Conservation (phyloP, 64 coral and sea anemone genomes). For the Montipora capricornis region DNA sequence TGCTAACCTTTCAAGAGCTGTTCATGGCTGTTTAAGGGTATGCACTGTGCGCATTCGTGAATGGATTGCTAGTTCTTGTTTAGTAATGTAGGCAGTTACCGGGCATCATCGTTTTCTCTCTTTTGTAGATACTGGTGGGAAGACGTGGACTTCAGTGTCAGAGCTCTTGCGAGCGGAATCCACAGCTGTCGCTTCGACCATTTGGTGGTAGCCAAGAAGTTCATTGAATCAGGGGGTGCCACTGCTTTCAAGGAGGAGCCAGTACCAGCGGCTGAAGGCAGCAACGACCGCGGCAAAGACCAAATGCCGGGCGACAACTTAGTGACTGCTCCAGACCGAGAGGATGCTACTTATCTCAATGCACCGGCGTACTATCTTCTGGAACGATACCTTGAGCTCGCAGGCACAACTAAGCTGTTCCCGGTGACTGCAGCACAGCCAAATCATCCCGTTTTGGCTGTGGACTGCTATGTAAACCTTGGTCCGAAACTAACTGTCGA, state of each 20-base stretch:
- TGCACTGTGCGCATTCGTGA: too few relatives aligned
- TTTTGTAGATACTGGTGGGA: conserved; percentile 74
- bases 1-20: too few relatives aligned
- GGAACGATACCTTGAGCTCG: conserved; percentile 82
- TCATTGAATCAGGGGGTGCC: conserved; percentile 70
- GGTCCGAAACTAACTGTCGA: conserved; percentile 86
- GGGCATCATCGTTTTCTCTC: background rate
- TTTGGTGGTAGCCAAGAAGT: conserved; percentile 80
- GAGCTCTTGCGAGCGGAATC: conserved; percentile 49
- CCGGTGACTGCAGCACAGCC: conserved; percentile 66
- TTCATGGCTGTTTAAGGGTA: too few relatives aligned
- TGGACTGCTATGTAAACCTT: conserved; percentile 90
- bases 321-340: conserved; percentile 87
- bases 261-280: conserved; percentile 39
- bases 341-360: conserved; percentile 75
- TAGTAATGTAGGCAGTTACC: too few relatives aligned
- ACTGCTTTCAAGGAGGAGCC: conserved; percentile 66
- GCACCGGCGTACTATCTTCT: conserved; percentile 89
- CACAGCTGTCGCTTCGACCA: conserved; percentile 78
- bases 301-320: conserved; percentile 50
- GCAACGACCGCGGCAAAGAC: conserved; percentile 7
- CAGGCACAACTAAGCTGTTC: conserved; percentile 76
- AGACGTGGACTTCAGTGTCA: conserved; percentile 80
- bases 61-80: too few relatives aligned
- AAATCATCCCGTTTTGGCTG: conserved; percentile 77